Percentiles rank a stretch among this genome's conserved stretches.
These are phyloP conservation scores for Battus philenor DNA, from an alignment of 1,140 invertebrate species.

Conservation along the genomic window DNA sequence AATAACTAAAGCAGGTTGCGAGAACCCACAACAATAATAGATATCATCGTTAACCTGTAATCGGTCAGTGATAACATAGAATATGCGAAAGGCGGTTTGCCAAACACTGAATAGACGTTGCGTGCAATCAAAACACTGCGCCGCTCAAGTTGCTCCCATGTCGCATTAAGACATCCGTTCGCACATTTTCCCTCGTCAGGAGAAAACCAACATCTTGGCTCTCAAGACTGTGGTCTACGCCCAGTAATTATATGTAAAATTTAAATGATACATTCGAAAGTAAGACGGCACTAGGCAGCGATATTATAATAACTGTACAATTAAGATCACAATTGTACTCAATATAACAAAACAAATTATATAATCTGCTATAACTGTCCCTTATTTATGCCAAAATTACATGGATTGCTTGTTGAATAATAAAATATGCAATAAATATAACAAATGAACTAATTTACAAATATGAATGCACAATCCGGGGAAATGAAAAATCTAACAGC, in stretches of 20 bases:
- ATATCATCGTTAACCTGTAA: slow-evolving; percentile 6
- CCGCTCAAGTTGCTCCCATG: background rate
- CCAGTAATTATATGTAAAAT: slow-evolving; percentile 7
- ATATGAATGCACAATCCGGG: no score
- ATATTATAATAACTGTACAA: no score
- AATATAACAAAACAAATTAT: no score
- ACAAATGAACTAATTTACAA: no score
- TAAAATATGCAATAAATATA: no score
- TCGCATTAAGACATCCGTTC: background rate
- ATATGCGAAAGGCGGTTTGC: background rate
- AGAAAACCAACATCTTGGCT: slow-evolving; percentile 1
- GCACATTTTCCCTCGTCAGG: slow-evolving; percentile 2
- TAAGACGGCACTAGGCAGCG: background rate
- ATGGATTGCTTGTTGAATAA: no score
- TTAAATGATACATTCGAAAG: slow-evolving; percentile 13
- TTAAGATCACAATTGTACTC: no score
- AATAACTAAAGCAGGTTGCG: slow-evolving; percentile 10
- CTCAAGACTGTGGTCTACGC: background rate
- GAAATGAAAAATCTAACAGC: no score
- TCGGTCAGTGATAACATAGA: slow-evolving; percentile 9
- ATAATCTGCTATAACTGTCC: no score
- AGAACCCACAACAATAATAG: slow-evolving; percentile 9
- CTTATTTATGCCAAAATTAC: no score
- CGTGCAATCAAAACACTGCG: background rate
- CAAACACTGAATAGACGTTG: background rate